A percentile compares a stretch with the other conserved stretches of the same genome.
Conservation (phyloP, 1,140 invertebrate species). For the Cryptotermes secundus region DNA sequence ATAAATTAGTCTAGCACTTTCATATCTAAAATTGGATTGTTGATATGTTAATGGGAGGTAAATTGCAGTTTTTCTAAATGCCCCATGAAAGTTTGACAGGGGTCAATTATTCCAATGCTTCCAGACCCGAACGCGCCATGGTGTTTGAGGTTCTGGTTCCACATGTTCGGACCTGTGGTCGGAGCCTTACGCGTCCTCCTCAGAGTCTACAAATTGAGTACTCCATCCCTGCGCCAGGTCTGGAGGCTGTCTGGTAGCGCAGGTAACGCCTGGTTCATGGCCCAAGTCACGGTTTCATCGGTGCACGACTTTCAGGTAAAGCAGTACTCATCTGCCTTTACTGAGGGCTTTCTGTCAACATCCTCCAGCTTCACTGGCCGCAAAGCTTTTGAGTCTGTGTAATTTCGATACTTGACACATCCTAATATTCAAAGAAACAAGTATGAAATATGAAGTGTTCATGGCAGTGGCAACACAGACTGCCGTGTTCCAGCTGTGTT, state of each 20-base stretch:
- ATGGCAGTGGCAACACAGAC: too few relatives aligned
- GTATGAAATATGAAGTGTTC: too few relatives aligned
- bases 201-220: slow-evolving; percentile 40
- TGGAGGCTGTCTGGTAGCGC: slow-evolving; percentile 54
- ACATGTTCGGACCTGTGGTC: slow-evolving; percentile 60
- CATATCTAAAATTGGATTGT: too few relatives aligned
- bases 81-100: too few relatives aligned
- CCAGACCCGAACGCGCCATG: background rate
- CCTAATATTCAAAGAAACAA: too few relatives aligned
- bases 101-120: too few relatives aligned
- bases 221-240: slow-evolving; percentile 41
- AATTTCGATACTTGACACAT: too few relatives aligned
- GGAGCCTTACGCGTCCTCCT: slow-evolving; percentile 50
- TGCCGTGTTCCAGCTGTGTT: too few relatives aligned
- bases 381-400: too few relatives aligned
- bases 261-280: slow-evolving; percentile 57
- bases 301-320: slow-evolving; percentile 50
- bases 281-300: slow-evolving; percentile 50
- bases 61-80: too few relatives aligned
- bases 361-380: background rate
- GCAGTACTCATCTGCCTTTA: background rate
- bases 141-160: slow-evolving; percentile 58
- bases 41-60: too few relatives aligned
- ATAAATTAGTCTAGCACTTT: too few relatives aligned
- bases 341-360: background rate